Conservation (phyloP, 2,797 vertebrate genomes). For the Furcifer pardalis region DNA sequence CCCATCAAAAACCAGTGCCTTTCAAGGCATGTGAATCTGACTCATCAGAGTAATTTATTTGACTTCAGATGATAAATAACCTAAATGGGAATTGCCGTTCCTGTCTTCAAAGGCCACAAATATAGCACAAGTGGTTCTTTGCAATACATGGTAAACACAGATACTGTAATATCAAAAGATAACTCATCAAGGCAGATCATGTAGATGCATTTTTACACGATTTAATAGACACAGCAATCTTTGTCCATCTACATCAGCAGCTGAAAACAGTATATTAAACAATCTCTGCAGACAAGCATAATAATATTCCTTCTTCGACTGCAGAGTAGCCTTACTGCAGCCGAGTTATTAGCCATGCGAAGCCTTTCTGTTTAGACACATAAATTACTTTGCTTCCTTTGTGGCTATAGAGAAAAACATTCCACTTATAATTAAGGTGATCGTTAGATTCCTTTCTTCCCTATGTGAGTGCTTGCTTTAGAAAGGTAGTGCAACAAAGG, state of each 20-base stretch:
- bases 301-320: not conserved
- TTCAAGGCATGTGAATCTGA: not conserved
- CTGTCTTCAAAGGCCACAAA: not conserved
- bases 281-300: not conserved
- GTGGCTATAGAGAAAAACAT: not conserved
- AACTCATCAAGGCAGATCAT: not conserved
- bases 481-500: not conserved
- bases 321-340: not conserved
- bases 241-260: not conserved
- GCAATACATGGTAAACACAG: not conserved
- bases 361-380: not conserved
- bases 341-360: not conserved
- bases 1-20: not conserved
- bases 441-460: not conserved
- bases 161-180: not conserved
- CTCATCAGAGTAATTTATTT: not conserved
- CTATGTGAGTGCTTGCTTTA: not conserved
- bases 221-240: not conserved
- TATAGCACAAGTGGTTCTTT: not conserved
- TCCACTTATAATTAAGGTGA: slow-evolving; percentile 19
- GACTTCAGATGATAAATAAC: not conserved
- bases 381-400: fast-evolving
- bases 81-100: not conserved
- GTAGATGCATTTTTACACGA: not conserved
- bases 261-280: not conserved